Base-by-base conservation (phyloP, 2,113 vertebrate species). In the Microtus montanus region DNA sequence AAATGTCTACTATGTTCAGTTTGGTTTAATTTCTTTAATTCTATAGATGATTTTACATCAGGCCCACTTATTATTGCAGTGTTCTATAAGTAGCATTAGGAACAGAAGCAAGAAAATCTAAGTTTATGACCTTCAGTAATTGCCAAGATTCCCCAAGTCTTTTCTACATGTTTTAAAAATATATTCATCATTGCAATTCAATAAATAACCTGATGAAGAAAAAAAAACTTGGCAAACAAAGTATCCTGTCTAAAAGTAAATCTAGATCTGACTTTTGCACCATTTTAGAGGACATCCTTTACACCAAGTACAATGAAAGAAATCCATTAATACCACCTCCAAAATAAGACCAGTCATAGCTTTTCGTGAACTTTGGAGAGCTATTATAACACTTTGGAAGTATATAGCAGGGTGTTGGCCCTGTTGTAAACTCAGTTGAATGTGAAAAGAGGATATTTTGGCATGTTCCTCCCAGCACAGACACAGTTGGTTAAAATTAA, bases 201-300 rank as follows among this genome's bases (percentile, higher is more conserved):
- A 49, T 92, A n/a, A 89, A 66, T 88, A 14, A 73, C 49, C 66
- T 86, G n/a, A 78, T 84, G 49, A 71, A 7, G 8, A 61, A 87
- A 22, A 95, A 87, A 87, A 5, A 94, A 4, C 17, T 64, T 94
- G 80, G 38, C 78, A 87, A 92, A 85, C 73, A 52, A 93, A 88
- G 4, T 5, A 11, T 92, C 14, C 20, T 85, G 19, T 30, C 61
- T 61, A 89, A 95, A 93, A 89, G 61, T 85, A 96, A 96, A 87
- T 75, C 14, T 12, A 91, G 20, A 17, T 13, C 15, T 82, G 19
- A 77, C 58, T 3, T 93, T 66, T 54, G 20, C 4, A 78, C 33
- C 70, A 22, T 68, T 88, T 86, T 20, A 49, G 30, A 84, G 41
- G 63, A 38, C 41, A 26, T 80, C 44, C 77, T 82, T 92, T 28